These are phyloP conservation scores for Cyrtonyx montezumae DNA, from an alignment of 2,113 vertebrate genomes.

Conservation along the genomic window DNA sequence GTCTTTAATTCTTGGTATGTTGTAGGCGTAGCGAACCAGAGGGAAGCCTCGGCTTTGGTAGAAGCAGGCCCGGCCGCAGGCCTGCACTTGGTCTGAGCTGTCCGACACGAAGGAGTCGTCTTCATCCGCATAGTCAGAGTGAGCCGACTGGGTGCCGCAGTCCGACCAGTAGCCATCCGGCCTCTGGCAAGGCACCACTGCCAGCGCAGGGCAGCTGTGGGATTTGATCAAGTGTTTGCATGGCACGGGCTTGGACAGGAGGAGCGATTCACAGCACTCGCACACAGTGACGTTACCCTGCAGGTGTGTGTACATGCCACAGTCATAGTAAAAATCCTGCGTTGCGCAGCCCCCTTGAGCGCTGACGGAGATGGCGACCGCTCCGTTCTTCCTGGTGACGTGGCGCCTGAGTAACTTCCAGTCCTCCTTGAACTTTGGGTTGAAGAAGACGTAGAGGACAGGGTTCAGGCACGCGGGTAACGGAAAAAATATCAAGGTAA, in stretches of 20 bases:
- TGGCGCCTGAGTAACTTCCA: conserved; percentile 84
- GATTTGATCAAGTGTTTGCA: conserved; percentile 97
- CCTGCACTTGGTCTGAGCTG: conserved; percentile 97
- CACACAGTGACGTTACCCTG: conserved; percentile 83
- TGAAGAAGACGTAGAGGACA: conserved; percentile 95
- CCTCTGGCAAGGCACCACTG: conserved; percentile 83
- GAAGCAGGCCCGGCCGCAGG: conserved; percentile 94
- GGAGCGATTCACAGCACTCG: conserved; percentile 88
- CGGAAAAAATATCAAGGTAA: conserved; percentile 95
- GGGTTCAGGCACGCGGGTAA: conserved; percentile 95
- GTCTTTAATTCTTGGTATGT: conserved; percentile 86
- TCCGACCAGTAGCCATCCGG: conserved; percentile 90
- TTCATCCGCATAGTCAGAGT: conserved; percentile 94
- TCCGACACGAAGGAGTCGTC: conserved; percentile 97
- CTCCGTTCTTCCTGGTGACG: conserved; percentile 57
- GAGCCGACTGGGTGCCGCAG: conserved; percentile 88
- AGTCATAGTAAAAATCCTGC: conserved; percentile 87
- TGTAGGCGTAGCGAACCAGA: conserved; percentile 91
- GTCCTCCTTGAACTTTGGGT: conserved; percentile 94
- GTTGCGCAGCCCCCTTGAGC: conserved; percentile 74
- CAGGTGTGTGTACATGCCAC: conserved; percentile 74
- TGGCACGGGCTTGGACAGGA: conserved; percentile 84
- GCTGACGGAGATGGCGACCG: conserved; percentile 63
- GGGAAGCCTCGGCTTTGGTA: conserved; percentile 95
- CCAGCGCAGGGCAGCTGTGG: conserved; percentile 91